Evolutionary conservation across 2,888 invertebrate genomes (phyloP), one percentile per base, ranked within the genome.

Genomic region (Drosophila prostipennis): DNA sequence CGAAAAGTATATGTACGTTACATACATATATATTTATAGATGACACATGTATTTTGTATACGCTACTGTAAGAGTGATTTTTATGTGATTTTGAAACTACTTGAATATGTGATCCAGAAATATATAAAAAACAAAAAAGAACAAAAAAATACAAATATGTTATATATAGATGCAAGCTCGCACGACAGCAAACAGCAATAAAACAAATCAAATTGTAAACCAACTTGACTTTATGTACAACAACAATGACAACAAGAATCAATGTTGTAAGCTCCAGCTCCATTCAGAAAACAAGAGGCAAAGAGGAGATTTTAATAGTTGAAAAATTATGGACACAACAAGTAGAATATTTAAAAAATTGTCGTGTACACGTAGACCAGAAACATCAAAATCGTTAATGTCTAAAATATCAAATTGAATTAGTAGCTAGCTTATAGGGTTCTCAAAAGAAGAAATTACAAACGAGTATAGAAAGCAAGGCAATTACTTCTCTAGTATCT

Each of bases 41-140:
- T 56, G 57, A 87, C 73, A 77, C 72, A 80, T 88, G 83, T 84
- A 88, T 89, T 87, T 86, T 86, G 85, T 89, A 89, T 84, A 87
- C 89, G 89, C 84, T 86, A 86, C 77, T 89, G 87, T 87, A 89
- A 87, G 86, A 89, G 86, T 86, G 86, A 86, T 89, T 85, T 85
- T 84, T 80, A 87, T 86, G 86, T 86, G 86, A 86, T 86, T 86
- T 84, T 88, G 86, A 86, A 86, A 89, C 87, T 85, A 86, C 82
- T 85, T 89, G 86, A 89, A 89, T 87, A 87, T 84, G 84, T 84
- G 84, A 84, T 84, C 84, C 88, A 88, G 64, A 82, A 88, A 76
- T 70, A 87, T 73, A 79, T n/a, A 61, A 72, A 77, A 70, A 58
- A 68, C 16, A 45, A 48, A 68, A 78, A 42, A 26, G 59, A 49